Base-by-base conservation (phyloP, 2,113 vertebrate species). In the Nymphicus hollandicus region DNA sequence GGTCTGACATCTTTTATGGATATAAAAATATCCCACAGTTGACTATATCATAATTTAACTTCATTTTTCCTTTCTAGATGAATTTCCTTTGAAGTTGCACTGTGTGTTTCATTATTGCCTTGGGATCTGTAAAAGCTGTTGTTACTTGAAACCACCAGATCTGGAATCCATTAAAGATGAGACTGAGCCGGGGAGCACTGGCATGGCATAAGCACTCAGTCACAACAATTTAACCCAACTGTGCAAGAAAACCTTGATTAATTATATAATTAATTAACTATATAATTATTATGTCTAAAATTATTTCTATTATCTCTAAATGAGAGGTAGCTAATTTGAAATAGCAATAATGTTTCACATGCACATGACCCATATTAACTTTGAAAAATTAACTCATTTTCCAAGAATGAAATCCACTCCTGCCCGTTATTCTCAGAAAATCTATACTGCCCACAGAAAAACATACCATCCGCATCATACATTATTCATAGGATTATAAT, bases 81-180 rank as follows among this genome's bases (percentile, higher is more conserved):
- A 84, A 61, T 64, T 70, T 94, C 52, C 91, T 98, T 97, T 98
- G 97, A 97, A 97, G 95, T 97, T 95, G 52, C 33, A 96, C 91
- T 95, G 87, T 7, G 13, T 73, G 94, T 95, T 97, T 97, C 96
- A 91, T 97, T 96, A 96, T 84, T 92, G 86, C 81, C 95, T 61
- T 49, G 90, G 88, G 95, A 89, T 96, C 90, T 86, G 86, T 92
- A 96, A 97, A 95, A 95, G 50, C 84, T 97, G 46, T 4, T 96
- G 81, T 97, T 97, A 97, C 93, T 96, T 96, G 78, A 98, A 96
- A 93, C 88, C 91, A 81, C 19, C 60, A 93, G 68, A 93, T 96
- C 97, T 98, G 96, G 94, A 97, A 96, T 91, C 43, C 73, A 97
- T 98, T 98, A 97, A 78, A 52, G 85, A 74, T 68, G 73, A 92